phyloP scores from a whole-genome alignment of 2,888 invertebrate species.

The Cerastis leucographa region DNA sequence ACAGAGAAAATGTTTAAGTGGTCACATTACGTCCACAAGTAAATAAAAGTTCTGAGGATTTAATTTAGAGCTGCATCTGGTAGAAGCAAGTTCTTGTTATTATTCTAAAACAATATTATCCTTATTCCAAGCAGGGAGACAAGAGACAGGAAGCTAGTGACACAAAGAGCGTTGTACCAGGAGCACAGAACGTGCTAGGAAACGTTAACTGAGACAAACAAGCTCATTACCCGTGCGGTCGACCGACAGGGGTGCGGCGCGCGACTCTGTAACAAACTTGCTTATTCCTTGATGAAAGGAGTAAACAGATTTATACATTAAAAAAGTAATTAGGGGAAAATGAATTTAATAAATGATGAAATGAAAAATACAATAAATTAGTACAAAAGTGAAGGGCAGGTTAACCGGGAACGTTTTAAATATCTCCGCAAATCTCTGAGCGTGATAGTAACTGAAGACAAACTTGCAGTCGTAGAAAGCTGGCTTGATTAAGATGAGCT shows the following conservation, averaged over 20 bases:
- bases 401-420: no score
- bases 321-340: no score
- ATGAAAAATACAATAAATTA: no score
- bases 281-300: no score
- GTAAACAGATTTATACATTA: no score
- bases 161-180: slow-evolving; percentile 71
- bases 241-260: slow-evolving; percentile 69
- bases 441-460: no score
- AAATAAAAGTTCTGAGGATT: slow-evolving; percentile 46
- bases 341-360: no score
- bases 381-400: no score
- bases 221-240: slow-evolving; percentile 80
- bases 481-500: no score
- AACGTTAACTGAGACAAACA: slow-evolving; percentile 81
- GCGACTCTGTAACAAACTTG: no score
- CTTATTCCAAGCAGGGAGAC: slow-evolving; percentile 61
- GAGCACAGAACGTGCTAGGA: slow-evolving; percentile 75
- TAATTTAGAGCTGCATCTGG: slow-evolving; percentile 30
- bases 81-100: slow-evolving; percentile 46
- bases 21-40: slow-evolving; percentile 7
- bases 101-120: slow-evolving; percentile 63
- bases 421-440: no score
- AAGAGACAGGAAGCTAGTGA: slow-evolving; percentile 65
- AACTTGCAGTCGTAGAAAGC: no score
- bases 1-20: slow-evolving; percentile 25